A percentile compares a stretch with the other conserved stretches of the same genome.
Evolutionary conservation across 2,888 invertebrate genomes (phyloP).

Genomic region (Argynnis bischoffii): DNA sequence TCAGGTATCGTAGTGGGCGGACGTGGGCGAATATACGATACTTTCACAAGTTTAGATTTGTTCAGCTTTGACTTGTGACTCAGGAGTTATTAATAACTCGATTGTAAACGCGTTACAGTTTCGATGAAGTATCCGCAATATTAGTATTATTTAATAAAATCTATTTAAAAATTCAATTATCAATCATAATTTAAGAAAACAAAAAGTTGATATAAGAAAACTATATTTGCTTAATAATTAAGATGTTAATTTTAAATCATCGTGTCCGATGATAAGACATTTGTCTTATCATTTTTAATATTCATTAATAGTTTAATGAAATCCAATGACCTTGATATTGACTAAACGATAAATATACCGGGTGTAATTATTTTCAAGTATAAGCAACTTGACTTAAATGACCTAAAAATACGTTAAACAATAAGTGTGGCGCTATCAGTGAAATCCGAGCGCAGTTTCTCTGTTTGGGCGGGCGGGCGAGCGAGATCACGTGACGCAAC

Average conservation of each 20-base stretch:
- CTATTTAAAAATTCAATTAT: neutral
- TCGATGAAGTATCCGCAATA: conserved; percentile 41
- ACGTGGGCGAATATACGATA: conserved; percentile 67
- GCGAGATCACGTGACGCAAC: conserved; percentile 72
- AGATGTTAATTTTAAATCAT: neutral
- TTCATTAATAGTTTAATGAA: neutral
- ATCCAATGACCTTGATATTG: conserved; percentile 2
- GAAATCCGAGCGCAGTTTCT: conserved; percentile 80
- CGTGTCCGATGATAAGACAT: too few relatives aligned
- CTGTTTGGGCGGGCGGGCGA: conserved; percentile 79
- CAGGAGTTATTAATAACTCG: conserved; percentile 70
- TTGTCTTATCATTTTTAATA: neutral
- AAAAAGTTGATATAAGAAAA: neutral
- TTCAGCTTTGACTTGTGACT: conserved; percentile 67
- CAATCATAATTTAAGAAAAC: neutral
- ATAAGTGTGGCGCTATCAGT: conserved; percentile 52
- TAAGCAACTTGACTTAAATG: neutral
- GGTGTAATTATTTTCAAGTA: neutral
- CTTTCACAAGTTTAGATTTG: conserved; percentile 62
- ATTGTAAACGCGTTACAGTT: conserved; percentile 69
- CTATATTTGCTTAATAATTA: neutral
- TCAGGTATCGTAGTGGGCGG: conserved; percentile 47
- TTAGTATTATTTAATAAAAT: neutral
- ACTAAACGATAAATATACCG: neutral
- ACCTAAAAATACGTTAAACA: neutral